Percentiles rank a stretch among this genome's conserved stretches.
Evolutionary conservation across 2,797 vertebrate genomes (phyloP).

Genomic region (Cossypha niveicapilla): DNA sequence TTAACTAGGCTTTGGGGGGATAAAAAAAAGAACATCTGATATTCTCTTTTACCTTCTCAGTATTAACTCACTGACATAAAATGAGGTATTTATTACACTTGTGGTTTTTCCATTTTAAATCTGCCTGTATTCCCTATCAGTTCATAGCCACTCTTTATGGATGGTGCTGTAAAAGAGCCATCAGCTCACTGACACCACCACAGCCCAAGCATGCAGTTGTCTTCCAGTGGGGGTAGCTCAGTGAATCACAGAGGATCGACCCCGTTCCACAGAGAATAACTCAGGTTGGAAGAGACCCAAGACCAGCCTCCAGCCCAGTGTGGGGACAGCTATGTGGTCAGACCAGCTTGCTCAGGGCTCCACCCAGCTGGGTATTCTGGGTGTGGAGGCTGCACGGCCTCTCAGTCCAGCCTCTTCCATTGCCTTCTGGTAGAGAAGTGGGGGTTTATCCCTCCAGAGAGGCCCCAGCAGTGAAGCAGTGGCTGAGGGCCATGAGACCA

Average conservation of each 20-base stretch:
- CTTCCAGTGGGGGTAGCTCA: not conserved
- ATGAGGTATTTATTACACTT: not conserved
- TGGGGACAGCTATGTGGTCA: not conserved
- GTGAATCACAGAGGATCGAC: not conserved
- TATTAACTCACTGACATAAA: not conserved
- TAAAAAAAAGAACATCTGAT: not conserved
- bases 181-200: not conserved
- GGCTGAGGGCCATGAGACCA: not conserved
- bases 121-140: not conserved
- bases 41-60: not conserved
- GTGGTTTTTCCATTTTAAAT: not conserved
- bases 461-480: not conserved
- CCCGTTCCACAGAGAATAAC: not conserved
- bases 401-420: not conserved
- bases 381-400: not conserved
- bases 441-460: not conserved
- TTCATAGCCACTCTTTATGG: not conserved
- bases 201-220: accelerated
- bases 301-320: not conserved
- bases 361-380: not conserved
- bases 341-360: not conserved
- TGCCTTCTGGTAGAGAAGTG: not conserved
- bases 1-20: not conserved
- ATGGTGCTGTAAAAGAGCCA: not conserved
- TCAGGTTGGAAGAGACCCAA: not conserved